phyloP scores from a whole-genome alignment of 53 echinoderm and acorn worm genomes.

The Luidia sarsii region DNA sequence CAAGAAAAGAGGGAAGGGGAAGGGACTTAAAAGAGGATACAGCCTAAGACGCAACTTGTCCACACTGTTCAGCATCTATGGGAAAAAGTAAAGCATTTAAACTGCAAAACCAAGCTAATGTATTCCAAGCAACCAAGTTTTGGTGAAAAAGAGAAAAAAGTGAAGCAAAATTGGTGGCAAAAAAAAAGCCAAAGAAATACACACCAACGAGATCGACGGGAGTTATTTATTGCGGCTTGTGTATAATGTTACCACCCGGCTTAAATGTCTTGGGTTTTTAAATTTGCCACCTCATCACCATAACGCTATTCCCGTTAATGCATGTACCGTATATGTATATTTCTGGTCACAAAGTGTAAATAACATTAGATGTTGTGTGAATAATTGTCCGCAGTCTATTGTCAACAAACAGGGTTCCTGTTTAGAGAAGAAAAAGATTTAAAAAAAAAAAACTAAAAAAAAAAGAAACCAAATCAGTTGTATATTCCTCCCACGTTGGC shows the following conservation, averaged over 20 bases:
- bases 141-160: slow-evolving; percentile 25
- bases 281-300: slow-evolving; percentile 35
- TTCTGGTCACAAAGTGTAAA: slow-evolving; percentile 86
- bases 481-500: slow-evolving; percentile 48
- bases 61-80: not conserved
- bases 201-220: not conserved
- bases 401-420: slow-evolving; percentile 60
- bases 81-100: slow-evolving; percentile 2
- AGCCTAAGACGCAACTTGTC: not conserved
- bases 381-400: slow-evolving; percentile 57
- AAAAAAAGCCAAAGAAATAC: too few species aligned
- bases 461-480: slow-evolving; percentile 34
- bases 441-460: slow-evolving; percentile 1
- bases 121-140: slow-evolving; percentile 40
- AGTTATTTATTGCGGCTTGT: slow-evolving; percentile 54
- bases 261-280: slow-evolving; percentile 41
- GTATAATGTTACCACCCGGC: slow-evolving; percentile 33
- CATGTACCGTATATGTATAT: slow-evolving; percentile 79
- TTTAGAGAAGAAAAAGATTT: slow-evolving; percentile 14
- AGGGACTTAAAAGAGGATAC: not conserved
- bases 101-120: slow-evolving; percentile 40
- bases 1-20: not conserved
- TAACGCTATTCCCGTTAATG: slow-evolving; percentile 42
- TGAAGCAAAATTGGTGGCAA: not conserved
- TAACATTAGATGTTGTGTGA: slow-evolving; percentile 79